Conservation (phyloP, 2,888 invertebrate genomes). For the Drosophila setosimentum region DNA sequence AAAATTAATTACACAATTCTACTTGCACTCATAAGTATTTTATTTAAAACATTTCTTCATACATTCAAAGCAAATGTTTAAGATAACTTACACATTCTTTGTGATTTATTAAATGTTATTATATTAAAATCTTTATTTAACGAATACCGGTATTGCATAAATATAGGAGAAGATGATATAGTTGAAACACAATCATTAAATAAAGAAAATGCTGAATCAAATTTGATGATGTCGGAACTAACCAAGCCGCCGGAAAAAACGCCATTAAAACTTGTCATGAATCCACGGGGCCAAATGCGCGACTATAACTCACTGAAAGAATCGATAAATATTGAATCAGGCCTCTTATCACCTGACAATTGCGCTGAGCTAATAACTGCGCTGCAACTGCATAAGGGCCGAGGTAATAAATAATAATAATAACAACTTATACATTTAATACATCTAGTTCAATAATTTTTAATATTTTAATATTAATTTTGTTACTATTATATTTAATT, state of each 20-base stretch:
- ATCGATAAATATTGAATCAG: constrained; percentile 87
- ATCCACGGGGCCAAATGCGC: constrained; percentile 90
- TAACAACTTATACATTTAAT: neutral
- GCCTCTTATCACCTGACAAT: constrained; percentile 90
- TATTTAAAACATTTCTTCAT: neutral
- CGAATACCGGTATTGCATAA: constrained; percentile 54
- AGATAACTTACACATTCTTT: neutral
- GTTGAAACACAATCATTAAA: constrained; percentile 47
- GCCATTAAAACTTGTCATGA: constrained; percentile 90
- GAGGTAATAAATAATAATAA: constrained; percentile 86
- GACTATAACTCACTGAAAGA: constrained; percentile 89
- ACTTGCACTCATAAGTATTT: neutral
- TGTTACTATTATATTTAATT: neutral
- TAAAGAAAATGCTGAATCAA: constrained; percentile 80
- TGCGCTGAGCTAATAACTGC: constrained; percentile 92
- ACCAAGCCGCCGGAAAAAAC: constrained; percentile 72
- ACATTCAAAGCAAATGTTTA: neutral
- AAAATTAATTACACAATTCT: neutral
- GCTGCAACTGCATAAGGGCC: constrained; percentile 91
- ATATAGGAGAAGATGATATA: constrained; percentile 44
- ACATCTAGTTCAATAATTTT: neutral
- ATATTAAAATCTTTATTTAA: neutral
- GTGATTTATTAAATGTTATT: neutral
- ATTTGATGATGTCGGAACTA: constrained; percentile 44
- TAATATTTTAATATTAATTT: neutral